Evolutionary conservation across 1,140 invertebrate genomes (phyloP).

Genomic region (Cheumatopsyche charites): DNA sequence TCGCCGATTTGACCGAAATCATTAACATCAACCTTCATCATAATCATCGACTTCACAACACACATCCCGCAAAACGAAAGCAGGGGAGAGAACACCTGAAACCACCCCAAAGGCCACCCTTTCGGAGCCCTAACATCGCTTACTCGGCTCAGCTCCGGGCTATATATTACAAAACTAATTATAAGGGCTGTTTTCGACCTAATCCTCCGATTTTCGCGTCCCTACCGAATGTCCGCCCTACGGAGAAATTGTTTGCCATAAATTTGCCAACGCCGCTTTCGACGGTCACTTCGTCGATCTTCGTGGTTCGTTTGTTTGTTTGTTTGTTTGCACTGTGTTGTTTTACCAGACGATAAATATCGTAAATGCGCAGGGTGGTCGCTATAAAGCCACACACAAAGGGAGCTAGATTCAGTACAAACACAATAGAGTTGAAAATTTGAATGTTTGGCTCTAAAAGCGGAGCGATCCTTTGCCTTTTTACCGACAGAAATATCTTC

Average conservation of each 20-base stretch:
- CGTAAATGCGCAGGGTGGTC: constrained; percentile 32
- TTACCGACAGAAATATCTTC: background rate
- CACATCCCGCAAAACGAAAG: too few species aligned
- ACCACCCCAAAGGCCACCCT: background rate
- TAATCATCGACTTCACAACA: too few species aligned
- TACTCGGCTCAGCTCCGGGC: constrained; percentile 5
- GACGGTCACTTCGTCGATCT: constrained; percentile 5
- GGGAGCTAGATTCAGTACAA: constrained; percentile 23
- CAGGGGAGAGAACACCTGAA: constrained; percentile 2
- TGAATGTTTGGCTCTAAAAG: constrained; percentile 40
- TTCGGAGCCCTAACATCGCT: background rate
- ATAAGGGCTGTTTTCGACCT: constrained; percentile 30
- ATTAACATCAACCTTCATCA: too few species aligned
- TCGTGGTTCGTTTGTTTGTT: background rate
- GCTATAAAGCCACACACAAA: constrained; percentile 28
- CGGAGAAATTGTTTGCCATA: constrained; percentile 33
- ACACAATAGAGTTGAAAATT: constrained; percentile 33
- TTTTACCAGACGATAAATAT: constrained; percentile 34
- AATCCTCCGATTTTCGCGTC: constrained; percentile 36
- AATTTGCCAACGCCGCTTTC: constrained; percentile 1
- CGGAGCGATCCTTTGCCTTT: constrained; percentile 15
- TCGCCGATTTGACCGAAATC: too few species aligned
- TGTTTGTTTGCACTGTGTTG: constrained; percentile 9
- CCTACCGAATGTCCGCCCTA: background rate
- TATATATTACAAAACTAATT: constrained; percentile 46